Evolutionary conservation across 2,888 invertebrate genomes (phyloP).

Genomic region (Plemyria rubiginata): DNA sequence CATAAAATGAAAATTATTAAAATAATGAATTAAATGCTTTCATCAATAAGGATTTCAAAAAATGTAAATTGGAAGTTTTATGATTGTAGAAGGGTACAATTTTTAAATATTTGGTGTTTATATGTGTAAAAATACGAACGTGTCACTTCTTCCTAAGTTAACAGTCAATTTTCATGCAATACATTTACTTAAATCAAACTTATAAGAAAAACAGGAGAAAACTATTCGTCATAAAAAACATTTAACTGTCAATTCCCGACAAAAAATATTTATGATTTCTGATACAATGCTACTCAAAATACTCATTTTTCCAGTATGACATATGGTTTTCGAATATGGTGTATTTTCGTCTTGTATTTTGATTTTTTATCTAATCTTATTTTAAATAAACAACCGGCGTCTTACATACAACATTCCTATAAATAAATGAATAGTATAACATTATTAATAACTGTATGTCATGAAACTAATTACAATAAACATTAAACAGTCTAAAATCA

Average conservation of each 20-base stretch:
- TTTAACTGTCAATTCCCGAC: too few relatives aligned
- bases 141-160: slow-evolving; percentile 20
- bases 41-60: slow-evolving; percentile 10
- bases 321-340: neutral
- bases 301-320: too few relatives aligned
- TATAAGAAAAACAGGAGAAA: neutral
- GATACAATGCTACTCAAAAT: too few relatives aligned
- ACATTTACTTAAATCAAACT: slow-evolving; percentile 7
- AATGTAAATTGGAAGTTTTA: slow-evolving; percentile 13
- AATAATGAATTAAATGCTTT: slow-evolving; percentile 35
- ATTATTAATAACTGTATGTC: slow-evolving; percentile 50
- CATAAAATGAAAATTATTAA: slow-evolving; percentile 25
- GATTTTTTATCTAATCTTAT: neutral
- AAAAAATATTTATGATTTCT: too few relatives aligned
- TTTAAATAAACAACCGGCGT: slow-evolving; percentile 14
- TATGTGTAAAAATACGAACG: neutral
- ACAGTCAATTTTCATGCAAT: slow-evolving; percentile 21
- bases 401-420: slow-evolving; percentile 43
- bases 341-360: neutral
- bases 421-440: slow-evolving; percentile 44
- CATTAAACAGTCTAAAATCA: slow-evolving; percentile 34
- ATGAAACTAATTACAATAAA: slow-evolving; percentile 50
- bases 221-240: neutral
- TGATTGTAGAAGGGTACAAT: neutral
- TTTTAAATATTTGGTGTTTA: slow-evolving; percentile 8